Conservation (phyloP, 2,113 vertebrate genomes). For the Podocnemis expansa region DNA sequence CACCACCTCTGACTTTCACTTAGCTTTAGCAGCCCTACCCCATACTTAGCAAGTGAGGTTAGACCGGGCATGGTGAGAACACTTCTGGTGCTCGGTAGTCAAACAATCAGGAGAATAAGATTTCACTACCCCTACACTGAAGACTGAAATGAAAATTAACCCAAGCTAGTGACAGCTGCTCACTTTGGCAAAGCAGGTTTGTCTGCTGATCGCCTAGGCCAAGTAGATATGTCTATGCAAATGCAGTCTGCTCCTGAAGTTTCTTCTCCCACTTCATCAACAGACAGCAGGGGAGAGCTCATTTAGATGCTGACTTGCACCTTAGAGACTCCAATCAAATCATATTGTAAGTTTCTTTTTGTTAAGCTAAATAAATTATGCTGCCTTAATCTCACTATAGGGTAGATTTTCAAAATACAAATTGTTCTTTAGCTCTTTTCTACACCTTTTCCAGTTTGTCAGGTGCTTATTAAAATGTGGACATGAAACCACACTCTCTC, state of each 20-base stretch:
- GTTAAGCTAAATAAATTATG: neutral
- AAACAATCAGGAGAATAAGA: neutral
- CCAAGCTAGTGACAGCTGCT: neutral
- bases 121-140: neutral
- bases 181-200: neutral
- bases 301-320: neutral
- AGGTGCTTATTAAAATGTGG: neutral
- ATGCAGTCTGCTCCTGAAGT: neutral
- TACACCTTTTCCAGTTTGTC: rapidly evolving
- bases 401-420: neutral
- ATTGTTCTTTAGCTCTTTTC: neutral
- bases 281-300: neutral
- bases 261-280: neutral
- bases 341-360: slow-evolving; percentile 1
- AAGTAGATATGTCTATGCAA: neutral
- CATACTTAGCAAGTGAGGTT: neutral
- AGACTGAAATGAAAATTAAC: neutral
- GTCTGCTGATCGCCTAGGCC: neutral
- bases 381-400: neutral
- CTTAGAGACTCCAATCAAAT: neutral
- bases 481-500: neutral
- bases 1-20: neutral
- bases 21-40: neutral
- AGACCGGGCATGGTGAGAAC: neutral
- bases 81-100: neutral